These are phyloP conservation scores for Thera obeliscata DNA, from an alignment of 2,888 invertebrate genomes.

Conservation along the genomic window DNA sequence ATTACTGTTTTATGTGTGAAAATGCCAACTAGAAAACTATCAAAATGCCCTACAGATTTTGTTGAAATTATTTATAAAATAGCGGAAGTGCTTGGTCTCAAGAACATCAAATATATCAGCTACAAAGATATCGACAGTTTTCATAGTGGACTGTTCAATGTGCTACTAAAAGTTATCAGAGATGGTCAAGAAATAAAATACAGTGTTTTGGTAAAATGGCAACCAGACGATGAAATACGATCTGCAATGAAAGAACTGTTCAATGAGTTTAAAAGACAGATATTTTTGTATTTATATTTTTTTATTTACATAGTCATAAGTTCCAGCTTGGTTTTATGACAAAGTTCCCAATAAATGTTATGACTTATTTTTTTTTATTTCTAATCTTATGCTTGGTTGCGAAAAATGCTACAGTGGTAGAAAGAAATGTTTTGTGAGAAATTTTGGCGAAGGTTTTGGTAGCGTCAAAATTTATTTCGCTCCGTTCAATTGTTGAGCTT, in stretches of 20 bases:
- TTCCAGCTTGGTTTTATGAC: slow-evolving; percentile 56
- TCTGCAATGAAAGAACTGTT: slow-evolving; percentile 56
- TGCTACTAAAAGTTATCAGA: slow-evolving; percentile 55
- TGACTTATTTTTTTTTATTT: slow-evolving; percentile 61
- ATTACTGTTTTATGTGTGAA: slow-evolving; percentile 30
- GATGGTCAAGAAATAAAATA: slow-evolving; percentile 59
- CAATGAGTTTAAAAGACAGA: slow-evolving; percentile 65
- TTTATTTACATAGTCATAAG: slow-evolving; percentile 59
- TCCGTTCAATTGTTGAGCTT: too few species aligned
- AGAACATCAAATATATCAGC: slow-evolving; percentile 54
- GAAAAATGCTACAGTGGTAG: slow-evolving; percentile 10
- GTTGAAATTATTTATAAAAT: slow-evolving; percentile 59
- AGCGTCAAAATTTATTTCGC: too few species aligned
- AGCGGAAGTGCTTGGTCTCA: slow-evolving; percentile 52
- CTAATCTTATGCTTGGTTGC: slow-evolving; percentile 3
- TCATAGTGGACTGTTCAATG: slow-evolving; percentile 55
- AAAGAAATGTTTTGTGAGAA: too few species aligned
- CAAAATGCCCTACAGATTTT: slow-evolving; percentile 59
- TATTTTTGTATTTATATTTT: slow-evolving; percentile 76
- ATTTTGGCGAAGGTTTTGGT: too few species aligned
- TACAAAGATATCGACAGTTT: slow-evolving; percentile 64
- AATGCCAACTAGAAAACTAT: slow-evolving; percentile 67
- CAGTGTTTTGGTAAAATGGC: slow-evolving; percentile 61
- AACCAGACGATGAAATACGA: slow-evolving; percentile 55
- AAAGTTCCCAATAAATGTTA: slow-evolving; percentile 74